Base-by-base conservation (phyloP, 1,140 invertebrate genomes). In the Pectinophora gossypiella region DNA sequence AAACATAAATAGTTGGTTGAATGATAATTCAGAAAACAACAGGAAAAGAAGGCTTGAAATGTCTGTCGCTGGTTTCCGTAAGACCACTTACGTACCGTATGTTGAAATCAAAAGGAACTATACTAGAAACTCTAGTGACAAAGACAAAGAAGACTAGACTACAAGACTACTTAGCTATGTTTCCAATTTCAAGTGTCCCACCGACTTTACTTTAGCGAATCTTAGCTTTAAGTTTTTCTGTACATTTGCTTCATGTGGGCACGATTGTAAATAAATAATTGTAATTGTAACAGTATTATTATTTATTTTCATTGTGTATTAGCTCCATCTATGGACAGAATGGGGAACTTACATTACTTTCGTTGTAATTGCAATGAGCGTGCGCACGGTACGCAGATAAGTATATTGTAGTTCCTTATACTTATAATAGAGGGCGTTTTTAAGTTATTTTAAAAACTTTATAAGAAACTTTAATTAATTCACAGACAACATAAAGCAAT, bases 101-200 rank as follows among this genome's bases (percentile, higher is more conserved):
- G 64, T 75, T 0, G 80, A 77, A 63, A 84, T 82, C 20, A 73
- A 69, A 54, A 75, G 82, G 43, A 81, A 74, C 47, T 52, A 61
- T n/a, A 62, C 60, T 20, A 52, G 51, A 22, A 36, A 56, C 16
- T 47, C 46, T 18, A 52, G 20, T 20, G 15, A 35, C 21, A 44
- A 38, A 35, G 36, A 16, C 36, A 18, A 40, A 16, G 36, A 40
- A 40, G 7, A 40, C 23, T 27, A 27, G 12, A 27, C 5, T 12
- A 27, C n/a, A n/a, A n/a, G n/a, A n/a, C n/a, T n/a, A n/a, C n/a
- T n/a, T n/a, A n/a, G 7, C 9, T 12, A 32, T 2, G 9, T 32
- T 32, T 2, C n/a, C 1, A 32, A 32, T 32, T 9, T 40, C 40
- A 35, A 36, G 48, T 55, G 55, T 53, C 60, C 67, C 67, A 61